phyloP scores from a whole-genome alignment of 2,888 invertebrate species.

The Axea sp. region DNA sequence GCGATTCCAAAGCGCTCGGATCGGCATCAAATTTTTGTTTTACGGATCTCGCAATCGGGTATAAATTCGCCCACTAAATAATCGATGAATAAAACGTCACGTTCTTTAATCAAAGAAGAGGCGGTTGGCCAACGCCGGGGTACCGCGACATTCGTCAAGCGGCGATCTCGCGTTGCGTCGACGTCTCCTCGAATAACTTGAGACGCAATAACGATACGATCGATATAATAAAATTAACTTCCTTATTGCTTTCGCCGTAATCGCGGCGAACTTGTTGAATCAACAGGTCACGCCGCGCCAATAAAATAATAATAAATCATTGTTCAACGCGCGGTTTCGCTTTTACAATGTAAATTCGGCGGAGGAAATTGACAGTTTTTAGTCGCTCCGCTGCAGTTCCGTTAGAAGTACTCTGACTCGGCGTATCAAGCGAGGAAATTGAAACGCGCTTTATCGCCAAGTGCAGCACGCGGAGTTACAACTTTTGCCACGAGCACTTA shows the following conservation, averaged over 20 bases:
- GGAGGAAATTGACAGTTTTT: too few species aligned
- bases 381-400: too few species aligned
- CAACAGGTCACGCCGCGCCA: constrained; percentile 24
- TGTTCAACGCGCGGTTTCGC: constrained; percentile 11
- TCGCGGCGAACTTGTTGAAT: constrained; percentile 12
- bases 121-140: constrained; percentile 4
- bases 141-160: constrained; percentile 37
- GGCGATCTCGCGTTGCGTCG: constrained; percentile 12
- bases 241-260: constrained; percentile 25
- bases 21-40: not conserved
- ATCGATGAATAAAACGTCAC: constrained; percentile 1
- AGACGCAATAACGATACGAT: constrained; percentile 21
- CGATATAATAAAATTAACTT: constrained; percentile 39
- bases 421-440: too few species aligned
- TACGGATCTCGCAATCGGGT: not conserved
- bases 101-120: constrained; percentile 5
- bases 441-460: too few species aligned
- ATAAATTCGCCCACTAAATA: not conserved
- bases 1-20: too few species aligned
- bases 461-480: too few species aligned
- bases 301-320: constrained; percentile 31
- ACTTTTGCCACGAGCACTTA: too few species aligned
- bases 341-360: constrained; percentile 19
- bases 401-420: too few species aligned
- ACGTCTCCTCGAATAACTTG: constrained; percentile 29